Evolutionary conservation across 2,113 vertebrate species (phyloP), one percentile per base, ranked within the genome.

Genomic region (Rhabdornis inornatus): DNA sequence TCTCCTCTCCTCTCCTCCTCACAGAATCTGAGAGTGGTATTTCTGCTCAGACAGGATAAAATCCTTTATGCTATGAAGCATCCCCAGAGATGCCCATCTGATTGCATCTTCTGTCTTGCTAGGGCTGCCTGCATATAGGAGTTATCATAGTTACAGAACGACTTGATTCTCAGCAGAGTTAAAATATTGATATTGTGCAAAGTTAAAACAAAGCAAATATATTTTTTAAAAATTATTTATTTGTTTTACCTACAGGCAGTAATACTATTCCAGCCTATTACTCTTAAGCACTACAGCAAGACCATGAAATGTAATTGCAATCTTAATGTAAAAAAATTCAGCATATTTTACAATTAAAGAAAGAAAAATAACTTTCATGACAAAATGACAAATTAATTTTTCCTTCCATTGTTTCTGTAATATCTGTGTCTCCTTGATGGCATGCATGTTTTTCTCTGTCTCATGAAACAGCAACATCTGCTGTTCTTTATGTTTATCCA

Each of bases 21-120:
- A n/a, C n/a, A n/a, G 33, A 45, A 47, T n/a, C 69, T 85, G 71
- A 77, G 63, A 87, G 42, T n/a, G 14, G 4, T 66, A 39, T 87
- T 82, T 91, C 44, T 94, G n/a, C 49, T 88, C 42, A 70, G 79
- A 47, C 23, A 69, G 72, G n/a, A 82, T 87, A 64, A 79, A 83
- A 82, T 92, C 72, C 52, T 92, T 87, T 82, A 63, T 92, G 64
- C 71, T 78, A 5, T 3, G 23, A 83, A 66, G 47, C 1, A 3
- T 87, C 90, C 69, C 89, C 49, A 91, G 84, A 90, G 65, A 82
- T 84, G 42, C n/a, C 60, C 65, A 55, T 64, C 59, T 87, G 69
- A 89, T 92, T 96, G 42, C 44, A 83, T 71, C 76, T 94, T 76
- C 39, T 94, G 89, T 92, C 87, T 80, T 85, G 42, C 69, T 85